Conservation (phyloP, 2,113 vertebrate genomes). For the Oreotragus oreotragus region DNA sequence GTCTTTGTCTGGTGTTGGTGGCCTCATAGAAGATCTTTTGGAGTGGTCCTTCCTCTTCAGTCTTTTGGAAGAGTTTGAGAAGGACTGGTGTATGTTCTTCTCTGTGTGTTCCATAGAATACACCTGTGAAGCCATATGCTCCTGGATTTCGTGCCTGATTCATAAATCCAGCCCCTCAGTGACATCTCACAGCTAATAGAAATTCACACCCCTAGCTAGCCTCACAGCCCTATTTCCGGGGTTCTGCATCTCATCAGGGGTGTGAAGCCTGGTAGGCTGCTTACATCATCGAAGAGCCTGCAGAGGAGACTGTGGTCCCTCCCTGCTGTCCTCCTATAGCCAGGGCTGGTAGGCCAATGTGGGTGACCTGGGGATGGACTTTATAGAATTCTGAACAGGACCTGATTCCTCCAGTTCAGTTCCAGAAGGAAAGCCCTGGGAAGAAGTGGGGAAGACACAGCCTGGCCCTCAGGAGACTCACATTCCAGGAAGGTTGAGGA, state of each 20-base stretch:
- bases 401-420: background rate
- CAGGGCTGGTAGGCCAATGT: background rate
- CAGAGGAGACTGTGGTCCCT: too few relatives aligned
- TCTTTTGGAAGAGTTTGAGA: background rate
- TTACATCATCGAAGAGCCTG: rapidly evolving
- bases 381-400: background rate
- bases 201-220: background rate
- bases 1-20: background rate
- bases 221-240: background rate
- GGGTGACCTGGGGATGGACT: background rate
- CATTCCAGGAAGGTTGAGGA: background rate
- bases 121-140: background rate
- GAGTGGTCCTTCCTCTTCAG: background rate
- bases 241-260: background rate
- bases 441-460: background rate
- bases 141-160: background rate
- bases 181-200: background rate
- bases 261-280: background rate
- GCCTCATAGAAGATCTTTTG: background rate
- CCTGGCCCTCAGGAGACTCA: rapidly evolving
- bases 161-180: background rate
- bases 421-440: background rate
- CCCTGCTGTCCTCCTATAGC: background rate
- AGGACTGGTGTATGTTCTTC: rapidly evolving
- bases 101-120: background rate